Percentiles rank a stretch among this genome's conserved stretches.
Conservation (phyloP, 2,113 vertebrate genomes). For the Urocolius indicus region DNA sequence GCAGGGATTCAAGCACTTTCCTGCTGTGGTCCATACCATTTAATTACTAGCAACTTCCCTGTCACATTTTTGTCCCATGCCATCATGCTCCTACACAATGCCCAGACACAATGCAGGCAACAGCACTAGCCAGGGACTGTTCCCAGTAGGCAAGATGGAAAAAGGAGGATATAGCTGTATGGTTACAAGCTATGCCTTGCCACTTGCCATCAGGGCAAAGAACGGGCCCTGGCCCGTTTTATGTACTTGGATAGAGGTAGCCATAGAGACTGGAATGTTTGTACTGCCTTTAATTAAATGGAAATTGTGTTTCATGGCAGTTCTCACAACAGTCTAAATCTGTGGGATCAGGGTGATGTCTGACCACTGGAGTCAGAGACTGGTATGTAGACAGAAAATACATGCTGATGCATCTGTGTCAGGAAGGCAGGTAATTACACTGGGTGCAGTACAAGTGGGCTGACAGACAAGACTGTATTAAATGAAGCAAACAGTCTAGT, state of each 20-base stretch:
- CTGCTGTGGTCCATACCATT: neutral
- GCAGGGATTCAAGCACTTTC: neutral
- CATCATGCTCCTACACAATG: neutral
- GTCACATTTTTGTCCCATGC: neutral
- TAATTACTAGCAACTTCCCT: neutral
- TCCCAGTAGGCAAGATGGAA: neutral
- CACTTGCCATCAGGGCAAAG: neutral
- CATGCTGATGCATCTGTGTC: neutral
- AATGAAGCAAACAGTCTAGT: neutral
- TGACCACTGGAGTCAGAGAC: neutral
- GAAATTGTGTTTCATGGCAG: neutral
- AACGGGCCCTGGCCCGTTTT: neutral
- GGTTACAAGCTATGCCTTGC: neutral
- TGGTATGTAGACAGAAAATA: neutral
- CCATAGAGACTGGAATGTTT: slow-evolving; percentile 28
- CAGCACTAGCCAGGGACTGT: neutral
- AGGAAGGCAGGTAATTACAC: neutral
- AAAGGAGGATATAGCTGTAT: neutral
- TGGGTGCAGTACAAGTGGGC: neutral
- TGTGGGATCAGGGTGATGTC: neutral
- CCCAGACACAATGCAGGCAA: neutral
- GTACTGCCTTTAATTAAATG: neutral
- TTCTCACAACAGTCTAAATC: slow-evolving; percentile 3
- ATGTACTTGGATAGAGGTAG: neutral
- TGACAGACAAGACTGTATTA: neutral